These are phyloP conservation scores for Sebastes jordani DNA, from an alignment of 2,797 vertebrate genomes.

Conservation along the genomic window DNA sequence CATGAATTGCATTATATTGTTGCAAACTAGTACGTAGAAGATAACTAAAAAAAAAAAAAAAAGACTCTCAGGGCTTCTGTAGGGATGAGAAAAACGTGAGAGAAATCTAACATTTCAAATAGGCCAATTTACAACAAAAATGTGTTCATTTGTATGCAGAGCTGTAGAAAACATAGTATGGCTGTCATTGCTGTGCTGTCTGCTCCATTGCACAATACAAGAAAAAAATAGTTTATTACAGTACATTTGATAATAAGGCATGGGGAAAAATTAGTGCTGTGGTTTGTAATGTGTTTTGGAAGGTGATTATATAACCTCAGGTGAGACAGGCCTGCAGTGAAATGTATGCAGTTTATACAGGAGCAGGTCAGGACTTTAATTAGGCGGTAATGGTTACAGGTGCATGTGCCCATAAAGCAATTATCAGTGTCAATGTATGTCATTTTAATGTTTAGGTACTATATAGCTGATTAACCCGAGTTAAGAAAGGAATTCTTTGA, in stretches of 20 bases:
- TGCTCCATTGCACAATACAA: background rate
- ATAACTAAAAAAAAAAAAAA: background rate
- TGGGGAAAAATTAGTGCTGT: background rate
- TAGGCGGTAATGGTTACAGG: background rate
- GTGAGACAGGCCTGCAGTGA: background rate
- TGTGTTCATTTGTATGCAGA: background rate
- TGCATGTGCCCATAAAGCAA: no score
- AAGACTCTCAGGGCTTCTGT: background rate
- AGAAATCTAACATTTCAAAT: background rate
- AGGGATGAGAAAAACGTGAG: background rate
- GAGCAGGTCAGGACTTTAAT: background rate
- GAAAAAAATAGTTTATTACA: background rate
- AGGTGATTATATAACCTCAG: background rate
- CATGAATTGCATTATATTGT: no score
- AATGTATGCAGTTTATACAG: background rate
- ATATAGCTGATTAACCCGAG: background rate
- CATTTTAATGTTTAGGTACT: background rate
- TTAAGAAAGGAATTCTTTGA: conserved; percentile 6
- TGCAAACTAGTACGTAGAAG: background rate
- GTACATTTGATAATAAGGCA: background rate
- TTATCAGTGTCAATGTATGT: background rate
- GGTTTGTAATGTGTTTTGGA: background rate
- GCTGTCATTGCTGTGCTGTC: background rate
- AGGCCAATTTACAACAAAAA: background rate
- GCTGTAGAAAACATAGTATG: background rate